phyloP scores from a whole-genome alignment of 2,888 invertebrate species.

The Orthosia cruda region DNA sequence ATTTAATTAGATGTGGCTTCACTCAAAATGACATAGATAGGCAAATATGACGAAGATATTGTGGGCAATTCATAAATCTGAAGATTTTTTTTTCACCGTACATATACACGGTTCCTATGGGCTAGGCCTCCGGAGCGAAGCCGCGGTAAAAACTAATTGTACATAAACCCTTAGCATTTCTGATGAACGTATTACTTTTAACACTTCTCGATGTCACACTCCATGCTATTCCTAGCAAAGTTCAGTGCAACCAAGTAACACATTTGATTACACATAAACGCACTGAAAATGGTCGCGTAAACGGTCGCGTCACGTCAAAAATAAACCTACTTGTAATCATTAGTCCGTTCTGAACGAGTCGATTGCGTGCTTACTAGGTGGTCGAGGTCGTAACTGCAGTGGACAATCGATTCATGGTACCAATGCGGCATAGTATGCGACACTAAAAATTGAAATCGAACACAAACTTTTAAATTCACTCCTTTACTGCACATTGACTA shows the following conservation, averaged over 20 bases:
- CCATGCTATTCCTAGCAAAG: not conserved
- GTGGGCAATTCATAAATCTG: too few relatives aligned
- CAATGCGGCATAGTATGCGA: slow-evolving; percentile 88
- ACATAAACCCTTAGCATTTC: not conserved
- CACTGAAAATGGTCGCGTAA: slow-evolving; percentile 56
- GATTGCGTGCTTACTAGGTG: slow-evolving; percentile 88
- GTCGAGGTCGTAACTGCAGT: slow-evolving; percentile 89
- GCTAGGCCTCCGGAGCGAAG: too few relatives aligned
- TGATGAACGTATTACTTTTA: not conserved
- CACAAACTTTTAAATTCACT: slow-evolving; percentile 73
- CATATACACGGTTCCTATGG: too few relatives aligned
- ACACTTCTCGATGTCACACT: not conserved
- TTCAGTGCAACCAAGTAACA: slow-evolving; percentile 17
- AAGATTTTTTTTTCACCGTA: too few relatives aligned
- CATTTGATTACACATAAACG: slow-evolving; percentile 58
- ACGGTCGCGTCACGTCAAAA: slow-evolving; percentile 69
- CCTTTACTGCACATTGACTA: slow-evolving; percentile 72
- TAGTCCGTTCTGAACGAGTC: slow-evolving; percentile 81
- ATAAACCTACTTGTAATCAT: slow-evolving; percentile 76
- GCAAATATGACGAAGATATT: too few relatives aligned
- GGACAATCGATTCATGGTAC: slow-evolving; percentile 90
- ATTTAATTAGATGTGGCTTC: too few relatives aligned
- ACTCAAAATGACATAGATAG: too few relatives aligned
- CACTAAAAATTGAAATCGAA: slow-evolving; percentile 84
- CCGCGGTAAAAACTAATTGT: not conserved